A percentile compares a stretch with the other conserved stretches of the same genome.
Evolutionary conservation across 2,797 vertebrate species (phyloP).

Genomic region (Melanotaenia trifasciata): DNA sequence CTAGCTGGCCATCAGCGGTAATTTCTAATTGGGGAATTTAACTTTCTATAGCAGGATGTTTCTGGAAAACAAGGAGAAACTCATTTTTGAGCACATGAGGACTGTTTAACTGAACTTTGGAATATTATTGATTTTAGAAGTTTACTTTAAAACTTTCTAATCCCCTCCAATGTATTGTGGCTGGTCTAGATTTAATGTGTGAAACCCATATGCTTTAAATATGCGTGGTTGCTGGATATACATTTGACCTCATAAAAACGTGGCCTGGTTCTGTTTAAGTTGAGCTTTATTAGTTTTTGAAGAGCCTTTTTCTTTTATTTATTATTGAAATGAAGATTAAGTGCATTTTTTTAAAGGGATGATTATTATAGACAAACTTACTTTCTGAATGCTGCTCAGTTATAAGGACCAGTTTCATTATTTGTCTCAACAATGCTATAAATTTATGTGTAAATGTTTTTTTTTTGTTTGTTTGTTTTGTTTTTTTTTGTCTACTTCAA

Average conservation of each 20-base stretch:
- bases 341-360: constrained; percentile 1
- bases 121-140: constrained; percentile 63
- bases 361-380: constrained; percentile 27
- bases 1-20: constrained; percentile 26
- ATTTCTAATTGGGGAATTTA: constrained; percentile 44
- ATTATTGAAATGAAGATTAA: not conserved
- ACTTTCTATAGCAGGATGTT: constrained; percentile 4
- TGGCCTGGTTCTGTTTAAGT: constrained; percentile 6
- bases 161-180: constrained; percentile 43
- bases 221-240: constrained; percentile 37
- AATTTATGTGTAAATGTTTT: not conserved
- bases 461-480: not conserved
- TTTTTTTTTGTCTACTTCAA: not conserved
- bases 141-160: constrained; percentile 49
- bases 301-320: not conserved
- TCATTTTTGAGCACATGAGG: constrained; percentile 65
- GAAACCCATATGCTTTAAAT: constrained; percentile 52
- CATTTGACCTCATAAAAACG: constrained; percentile 42
- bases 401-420: not conserved
- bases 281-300: constrained; percentile 14
- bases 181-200: constrained; percentile 58
- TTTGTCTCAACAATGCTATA: constrained; percentile 2
- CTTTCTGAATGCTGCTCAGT: constrained; percentile 24
- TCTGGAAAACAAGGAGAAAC: constrained; percentile 47
- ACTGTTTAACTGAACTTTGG: constrained; percentile 65